Base-by-base conservation (phyloP, 53 echinoderm and acorn worm species). In the Pentamera pediparva region DNA sequence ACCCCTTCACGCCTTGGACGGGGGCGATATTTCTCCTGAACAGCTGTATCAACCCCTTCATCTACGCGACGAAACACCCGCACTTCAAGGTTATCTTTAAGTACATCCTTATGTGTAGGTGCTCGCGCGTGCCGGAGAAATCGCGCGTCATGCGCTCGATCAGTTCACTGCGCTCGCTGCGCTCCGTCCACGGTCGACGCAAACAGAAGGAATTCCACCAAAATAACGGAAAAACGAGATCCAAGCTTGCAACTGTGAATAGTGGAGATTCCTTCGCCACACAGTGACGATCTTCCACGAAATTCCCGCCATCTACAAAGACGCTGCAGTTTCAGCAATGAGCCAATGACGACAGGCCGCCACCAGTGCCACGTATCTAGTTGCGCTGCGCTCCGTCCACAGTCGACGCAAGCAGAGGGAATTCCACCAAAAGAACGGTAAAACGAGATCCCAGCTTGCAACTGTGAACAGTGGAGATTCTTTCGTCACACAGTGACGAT, bases 31-130 rank as follows among this genome's bases (percentile, higher is more conserved):
- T 92, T 35, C 81, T 92, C 10, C 38, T 89, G 15, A 92, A 92
- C 71, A 86, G 86, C 33, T 89, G 86, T 29, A 67, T 89, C 56
- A 92, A 92, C 69, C 89, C 89, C 28, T 70, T 86, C 54, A 86
- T 92, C 62, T 92, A 92, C 53, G 93, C 93, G 45, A 92, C 93
- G 0, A 92, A 92, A 54, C 89, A 92, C 39, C 93, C 93, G 1
- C 83, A 87, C 69, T 92, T 92, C 69, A 92, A 92, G 75, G 78
- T 70, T 34, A 86, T 92, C 47, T 92, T 89, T 50, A 73, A 76
- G 29, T 38, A 69, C 13, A 92, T 92, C 47, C 61, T 92, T 21
- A 40, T 15, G 3, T 83, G 93, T 21, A 41, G 49, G 40, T 92
- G 93, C 52, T 69, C 78, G 17, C 41, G 78, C 32, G 81, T 89